Percentiles rank a stretch among this genome's conserved stretches.
Conservation (phyloP, 1,140 invertebrate species). For the Musca vetustissima region DNA sequence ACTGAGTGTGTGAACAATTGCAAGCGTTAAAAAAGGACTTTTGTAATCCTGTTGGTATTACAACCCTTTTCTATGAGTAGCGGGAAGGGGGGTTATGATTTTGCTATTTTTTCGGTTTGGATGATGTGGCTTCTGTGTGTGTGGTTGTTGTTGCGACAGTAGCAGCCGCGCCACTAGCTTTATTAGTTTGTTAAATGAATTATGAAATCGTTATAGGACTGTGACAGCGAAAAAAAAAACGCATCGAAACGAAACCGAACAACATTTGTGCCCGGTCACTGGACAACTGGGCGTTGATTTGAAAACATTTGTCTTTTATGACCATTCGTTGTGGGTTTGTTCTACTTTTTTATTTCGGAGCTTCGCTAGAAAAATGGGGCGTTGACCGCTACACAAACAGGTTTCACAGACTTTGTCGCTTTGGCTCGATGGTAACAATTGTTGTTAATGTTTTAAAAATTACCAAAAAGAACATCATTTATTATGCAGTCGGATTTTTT, state of each 20-base stretch:
- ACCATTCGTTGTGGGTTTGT: not conserved
- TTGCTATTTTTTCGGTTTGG: not conserved
- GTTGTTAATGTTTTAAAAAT: conserved; percentile 18
- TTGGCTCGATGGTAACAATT: not conserved
- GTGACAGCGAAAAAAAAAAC: not conserved
- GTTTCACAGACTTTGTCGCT: not conserved
- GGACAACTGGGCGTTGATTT: conserved; percentile 18
- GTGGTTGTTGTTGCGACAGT: too few relatives aligned
- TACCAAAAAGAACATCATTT: not conserved
- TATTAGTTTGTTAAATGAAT: conserved; percentile 25
- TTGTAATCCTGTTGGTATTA: conserved; percentile 17
- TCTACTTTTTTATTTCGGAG: not conserved
- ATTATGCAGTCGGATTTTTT: not conserved
- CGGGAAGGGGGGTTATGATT: too few relatives aligned
- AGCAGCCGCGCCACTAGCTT: not conserved
- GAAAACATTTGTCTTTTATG: conserved; percentile 24
- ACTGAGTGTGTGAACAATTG: too few relatives aligned
- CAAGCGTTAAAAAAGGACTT: conserved; percentile 3
- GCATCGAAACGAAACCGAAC: not conserved
- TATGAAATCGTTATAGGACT: conserved; percentile 8
- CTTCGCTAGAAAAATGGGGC: not conserved
- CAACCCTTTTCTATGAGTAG: conserved; percentile 15
- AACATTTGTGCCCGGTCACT: not conserved
- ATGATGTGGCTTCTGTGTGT: too few relatives aligned
- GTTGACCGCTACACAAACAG: conserved; percentile 20